Conservation (phyloP, 35 echinoderm and acorn worm species). For the Anneissia japonica region DNA sequence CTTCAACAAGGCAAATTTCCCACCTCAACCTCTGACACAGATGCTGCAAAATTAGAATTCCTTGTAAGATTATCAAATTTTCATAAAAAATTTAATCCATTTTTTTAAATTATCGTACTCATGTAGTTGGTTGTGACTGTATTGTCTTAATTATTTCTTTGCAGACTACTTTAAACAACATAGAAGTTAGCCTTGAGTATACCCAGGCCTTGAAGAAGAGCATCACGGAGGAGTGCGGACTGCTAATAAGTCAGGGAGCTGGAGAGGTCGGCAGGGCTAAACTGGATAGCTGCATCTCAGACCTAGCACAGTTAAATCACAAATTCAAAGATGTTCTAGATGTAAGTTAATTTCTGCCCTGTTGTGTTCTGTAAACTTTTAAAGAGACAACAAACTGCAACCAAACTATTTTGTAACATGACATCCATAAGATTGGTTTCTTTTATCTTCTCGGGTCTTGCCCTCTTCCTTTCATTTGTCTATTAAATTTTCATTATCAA, state of each 20-base stretch:
- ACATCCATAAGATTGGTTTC: too few relatives aligned
- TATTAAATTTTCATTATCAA: too few relatives aligned
- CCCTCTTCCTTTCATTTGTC: too few relatives aligned
- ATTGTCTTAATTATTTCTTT: slow-evolving; percentile 12
- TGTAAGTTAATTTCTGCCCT: slow-evolving; percentile 33
- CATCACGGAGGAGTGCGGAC: slow-evolving; percentile 56
- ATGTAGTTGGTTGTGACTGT: too few relatives aligned
- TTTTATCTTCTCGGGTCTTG: too few relatives aligned
- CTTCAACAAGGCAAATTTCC: slow-evolving; percentile 89
- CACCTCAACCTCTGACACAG: slow-evolving; percentile 82
- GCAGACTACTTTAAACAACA: slow-evolving; percentile 93
- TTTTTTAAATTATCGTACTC: too few relatives aligned
- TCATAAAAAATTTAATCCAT: not conserved
- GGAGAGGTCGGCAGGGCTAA: slow-evolving; percentile 65
- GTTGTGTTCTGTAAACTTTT: not conserved
- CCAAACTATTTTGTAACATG: too few relatives aligned
- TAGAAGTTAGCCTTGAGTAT: slow-evolving; percentile 93
- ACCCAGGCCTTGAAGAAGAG: slow-evolving; percentile 71
- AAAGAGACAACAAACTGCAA: too few relatives aligned
- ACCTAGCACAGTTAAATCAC: slow-evolving; percentile 68
- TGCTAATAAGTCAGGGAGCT: slow-evolving; percentile 40
- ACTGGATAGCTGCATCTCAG: slow-evolving; percentile 77
- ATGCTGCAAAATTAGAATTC: slow-evolving; percentile 93
- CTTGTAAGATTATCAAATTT: slow-evolving; percentile 46
- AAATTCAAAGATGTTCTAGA: slow-evolving; percentile 97